These are phyloP conservation scores for Andrena praecox DNA, from an alignment of 2,888 invertebrate genomes.

Conservation along the genomic window DNA sequence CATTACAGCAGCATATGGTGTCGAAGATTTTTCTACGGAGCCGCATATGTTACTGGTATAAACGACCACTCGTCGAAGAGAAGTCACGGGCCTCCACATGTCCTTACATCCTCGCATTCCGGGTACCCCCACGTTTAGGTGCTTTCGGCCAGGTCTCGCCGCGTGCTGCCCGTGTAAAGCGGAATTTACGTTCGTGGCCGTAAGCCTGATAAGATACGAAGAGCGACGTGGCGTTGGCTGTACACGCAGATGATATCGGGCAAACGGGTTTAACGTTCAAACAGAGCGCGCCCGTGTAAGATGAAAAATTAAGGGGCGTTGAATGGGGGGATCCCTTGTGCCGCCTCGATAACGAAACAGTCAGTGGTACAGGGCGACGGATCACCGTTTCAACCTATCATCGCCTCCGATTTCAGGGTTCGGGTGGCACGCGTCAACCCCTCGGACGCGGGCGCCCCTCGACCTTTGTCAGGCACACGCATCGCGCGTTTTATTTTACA, in stretches of 20 bases:
- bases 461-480: constrained; percentile 70
- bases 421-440: constrained; percentile 71
- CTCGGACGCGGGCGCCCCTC: constrained; percentile 55
- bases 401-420: constrained; percentile 78
- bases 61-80: not conserved
- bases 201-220: constrained; percentile 33
- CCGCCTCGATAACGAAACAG: constrained; percentile 63
- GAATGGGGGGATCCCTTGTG: constrained; percentile 31
- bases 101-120: not conserved
- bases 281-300: constrained; percentile 4
- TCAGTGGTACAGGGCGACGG: constrained; percentile 60
- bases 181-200: constrained; percentile 5
- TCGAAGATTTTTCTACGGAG: constrained; percentile 17
- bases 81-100: not conserved
- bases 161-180: constrained; percentile 4
- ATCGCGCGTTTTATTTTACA: constrained; percentile 60
- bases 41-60: not conserved
- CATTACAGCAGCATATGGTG: not conserved
- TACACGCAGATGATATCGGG: constrained; percentile 42
- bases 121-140: constrained; percentile 32
- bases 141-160: constrained; percentile 3
- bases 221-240: not conserved
- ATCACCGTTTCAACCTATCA: constrained; percentile 80
- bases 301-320: constrained; percentile 37
- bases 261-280: constrained; percentile 41